Percentiles rank a stretch among this genome's conserved stretches.
Evolutionary conservation across 2,113 vertebrate genomes (phyloP).

Genomic region (Megaceryle maxima): DNA sequence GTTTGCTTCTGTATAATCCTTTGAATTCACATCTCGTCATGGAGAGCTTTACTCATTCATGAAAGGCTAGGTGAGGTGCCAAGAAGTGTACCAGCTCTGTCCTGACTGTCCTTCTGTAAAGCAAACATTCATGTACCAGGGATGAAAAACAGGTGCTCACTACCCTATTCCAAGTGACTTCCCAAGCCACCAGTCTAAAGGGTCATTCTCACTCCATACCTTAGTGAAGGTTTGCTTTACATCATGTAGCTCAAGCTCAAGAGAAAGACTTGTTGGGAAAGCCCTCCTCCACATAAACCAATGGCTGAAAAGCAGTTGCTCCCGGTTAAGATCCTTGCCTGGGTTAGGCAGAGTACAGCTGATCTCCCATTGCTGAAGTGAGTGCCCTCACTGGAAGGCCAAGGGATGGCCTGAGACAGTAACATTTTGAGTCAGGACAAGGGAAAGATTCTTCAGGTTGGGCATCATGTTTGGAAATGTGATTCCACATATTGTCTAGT

Average conservation of each 20-base stretch:
- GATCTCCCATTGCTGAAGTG: neutral
- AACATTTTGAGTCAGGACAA: neutral
- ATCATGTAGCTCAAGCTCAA: neutral
- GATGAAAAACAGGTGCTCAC: neutral
- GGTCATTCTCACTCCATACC: neutral
- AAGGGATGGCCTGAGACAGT: neutral
- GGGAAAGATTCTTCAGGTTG: neutral
- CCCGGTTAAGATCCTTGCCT: neutral
- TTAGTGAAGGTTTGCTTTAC: neutral
- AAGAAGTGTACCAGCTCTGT: neutral
- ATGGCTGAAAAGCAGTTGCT: neutral
- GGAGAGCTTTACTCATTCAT: neutral
- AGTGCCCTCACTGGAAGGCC: neutral
- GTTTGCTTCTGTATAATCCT: neutral
- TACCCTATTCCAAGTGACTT: neutral
- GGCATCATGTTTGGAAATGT: neutral
- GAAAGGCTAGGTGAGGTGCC: neutral
- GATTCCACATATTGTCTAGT: neutral
- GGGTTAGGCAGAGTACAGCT: neutral
- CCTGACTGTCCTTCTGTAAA: neutral
- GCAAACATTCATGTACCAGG: neutral
- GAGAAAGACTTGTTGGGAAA: neutral
- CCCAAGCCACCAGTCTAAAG: neutral
- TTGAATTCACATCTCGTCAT: neutral
- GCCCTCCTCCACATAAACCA: neutral